A percentile compares a stretch with the other conserved stretches of the same genome.
phyloP scores from a whole-genome alignment of 2,113 vertebrate species.

The Casuarius casuarius region DNA sequence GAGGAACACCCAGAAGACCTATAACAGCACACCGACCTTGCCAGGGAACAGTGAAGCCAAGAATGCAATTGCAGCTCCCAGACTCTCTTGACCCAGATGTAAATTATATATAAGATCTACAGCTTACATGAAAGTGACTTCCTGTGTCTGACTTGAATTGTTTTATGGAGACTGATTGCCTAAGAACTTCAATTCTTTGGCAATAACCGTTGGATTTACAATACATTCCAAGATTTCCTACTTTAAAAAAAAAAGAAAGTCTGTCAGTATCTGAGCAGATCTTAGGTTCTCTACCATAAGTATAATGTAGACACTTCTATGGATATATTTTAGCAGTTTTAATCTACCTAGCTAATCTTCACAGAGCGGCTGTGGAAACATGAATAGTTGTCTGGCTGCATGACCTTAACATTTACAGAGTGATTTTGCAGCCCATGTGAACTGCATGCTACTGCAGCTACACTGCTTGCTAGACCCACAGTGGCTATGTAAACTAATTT shows the following conservation, averaged over 20 bases:
- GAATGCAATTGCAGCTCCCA: constrained; percentile 7
- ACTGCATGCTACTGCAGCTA: fast-evolving
- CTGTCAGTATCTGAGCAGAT: neutral
- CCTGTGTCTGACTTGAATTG: constrained; percentile 63
- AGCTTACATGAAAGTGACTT: constrained; percentile 63
- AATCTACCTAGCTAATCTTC: neutral
- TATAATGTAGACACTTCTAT: neutral
- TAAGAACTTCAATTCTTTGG: neutral
- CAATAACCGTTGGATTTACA: neutral
- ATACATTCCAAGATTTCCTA: neutral
- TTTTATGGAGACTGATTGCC: constrained; percentile 50
- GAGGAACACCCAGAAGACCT: constrained; percentile 6
- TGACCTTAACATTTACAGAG: neutral
- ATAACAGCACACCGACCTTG: neutral
- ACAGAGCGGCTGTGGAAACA: neutral
- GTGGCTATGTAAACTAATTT: neutral
- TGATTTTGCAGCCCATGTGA: neutral
- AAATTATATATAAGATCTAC: constrained; percentile 39
- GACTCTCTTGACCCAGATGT: constrained; percentile 21
- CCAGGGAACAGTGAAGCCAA: neutral
- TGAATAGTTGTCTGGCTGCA: neutral
- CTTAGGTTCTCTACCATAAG: neutral
- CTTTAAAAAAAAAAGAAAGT: constrained; percentile 7
- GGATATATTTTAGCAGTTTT: neutral
- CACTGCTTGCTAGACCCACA: neutral